Base-by-base conservation (phyloP, 2,888 invertebrate species). In the Pollenia labialis region DNA sequence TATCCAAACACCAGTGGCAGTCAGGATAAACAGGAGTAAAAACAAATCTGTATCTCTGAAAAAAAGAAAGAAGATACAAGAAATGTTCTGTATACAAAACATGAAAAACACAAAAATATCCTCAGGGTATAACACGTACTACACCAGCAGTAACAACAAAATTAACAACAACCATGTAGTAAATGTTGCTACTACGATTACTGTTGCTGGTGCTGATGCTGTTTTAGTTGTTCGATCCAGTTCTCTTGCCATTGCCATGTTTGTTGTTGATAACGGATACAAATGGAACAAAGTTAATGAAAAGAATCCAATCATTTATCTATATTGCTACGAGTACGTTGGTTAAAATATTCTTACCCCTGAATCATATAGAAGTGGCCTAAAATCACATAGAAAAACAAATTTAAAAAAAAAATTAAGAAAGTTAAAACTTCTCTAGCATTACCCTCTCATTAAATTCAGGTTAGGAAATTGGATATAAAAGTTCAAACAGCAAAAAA, bases 121-220 rank as follows among this genome's bases (percentile, higher is more conserved):
- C 84, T 87, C 50, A 14, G 87, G 84, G 72, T 64, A 72, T 76
- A 81, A 74, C 66, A 84, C 76, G 72, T 76, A 81, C 54, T 56
- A 80, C 56, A 71, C 48, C 64, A 74, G 76, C 42, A 68, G 68
- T 40, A 74, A 80, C 69, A 86, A 58, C 68, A 62, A 44, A 64
- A 75, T 46, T 52, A 69, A 75, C 72, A 79, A n/a, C 44, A 14
- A 14, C 7, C 72, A 23, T 74, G 79, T 72, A 46, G 46, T 66
- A 40, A 69, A 69, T 44, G 48, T 44, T 68, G 44, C 58, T 64
- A 18, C 11, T 69, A 42, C 8, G 11, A 75, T 23, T 66, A 14
- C 16, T 56, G 46, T 40, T 56, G 42, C 46, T 69, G 64, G n/a
- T 62, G 48, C 60, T 75, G 32, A 23, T 79, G 50, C 12, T 74